Evolutionary conservation across 2,888 invertebrate species (phyloP).

Genomic region (Halocaridina rubra): DNA sequence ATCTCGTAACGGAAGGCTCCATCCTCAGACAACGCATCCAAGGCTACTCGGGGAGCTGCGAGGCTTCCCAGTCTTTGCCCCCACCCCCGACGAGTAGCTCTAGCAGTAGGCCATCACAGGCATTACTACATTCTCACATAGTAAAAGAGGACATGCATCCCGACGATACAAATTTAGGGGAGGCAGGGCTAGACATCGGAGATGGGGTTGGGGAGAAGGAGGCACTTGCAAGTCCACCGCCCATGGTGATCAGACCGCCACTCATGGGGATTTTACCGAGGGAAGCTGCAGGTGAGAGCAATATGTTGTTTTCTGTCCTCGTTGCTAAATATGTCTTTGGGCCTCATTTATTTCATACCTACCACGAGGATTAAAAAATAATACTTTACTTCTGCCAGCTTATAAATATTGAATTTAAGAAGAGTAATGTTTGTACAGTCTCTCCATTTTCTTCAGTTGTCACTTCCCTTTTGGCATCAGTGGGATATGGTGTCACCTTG

Average conservation of each 20-base stretch:
- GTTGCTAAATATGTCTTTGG: too few species aligned
- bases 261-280: conserved; percentile 61
- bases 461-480: too few species aligned
- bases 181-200: conserved; percentile 39
- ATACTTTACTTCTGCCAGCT: too few species aligned
- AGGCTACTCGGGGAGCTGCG: conserved; percentile 57
- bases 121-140: conserved; percentile 12
- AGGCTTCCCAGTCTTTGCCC: conserved; percentile 52
- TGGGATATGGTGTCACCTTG: too few species aligned
- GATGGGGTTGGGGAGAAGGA: conserved; percentile 56
- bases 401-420: too few species aligned
- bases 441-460: too few species aligned
- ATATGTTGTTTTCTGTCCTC: background rate
- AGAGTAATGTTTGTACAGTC: too few species aligned
- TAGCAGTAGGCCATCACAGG: conserved; percentile 17
- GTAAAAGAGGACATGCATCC: conserved; percentile 41
- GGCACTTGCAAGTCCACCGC: conserved; percentile 57
- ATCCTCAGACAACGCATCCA: conserved; percentile 64
- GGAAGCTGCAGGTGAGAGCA: conserved; percentile 57
- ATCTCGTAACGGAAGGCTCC: conserved; percentile 62
- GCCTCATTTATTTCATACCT: too few species aligned
- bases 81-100: conserved; percentile 43
- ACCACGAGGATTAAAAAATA: too few species aligned
- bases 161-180: conserved; percentile 38
- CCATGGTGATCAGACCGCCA: conserved; percentile 63